phyloP scores from a whole-genome alignment of 1,140 invertebrate species.

The Scaptodrosophila lebanonensis region DNA sequence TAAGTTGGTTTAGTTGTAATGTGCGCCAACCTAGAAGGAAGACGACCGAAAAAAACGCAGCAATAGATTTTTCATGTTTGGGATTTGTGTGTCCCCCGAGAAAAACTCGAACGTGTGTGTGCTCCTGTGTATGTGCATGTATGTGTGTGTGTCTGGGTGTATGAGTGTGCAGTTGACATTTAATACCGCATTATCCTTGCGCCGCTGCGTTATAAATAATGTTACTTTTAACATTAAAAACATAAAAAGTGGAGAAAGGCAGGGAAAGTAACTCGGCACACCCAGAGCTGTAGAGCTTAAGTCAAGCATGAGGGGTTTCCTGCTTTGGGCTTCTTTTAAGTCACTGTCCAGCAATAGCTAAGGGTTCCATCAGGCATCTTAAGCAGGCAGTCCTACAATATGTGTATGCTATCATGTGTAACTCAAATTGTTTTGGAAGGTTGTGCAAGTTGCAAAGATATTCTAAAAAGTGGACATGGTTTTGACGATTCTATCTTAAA shows the following conservation, averaged over 20 bases:
- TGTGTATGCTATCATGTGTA: too few relatives aligned
- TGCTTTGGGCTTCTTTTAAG: conserved; percentile 3
- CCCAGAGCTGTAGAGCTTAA: conserved; percentile 34
- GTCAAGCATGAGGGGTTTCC: conserved; percentile 11
- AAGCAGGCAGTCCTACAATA: too few relatives aligned
- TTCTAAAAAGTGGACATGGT: too few relatives aligned
- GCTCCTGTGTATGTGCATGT: conserved; percentile 43
- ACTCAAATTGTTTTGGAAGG: too few relatives aligned
- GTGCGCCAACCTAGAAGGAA: conserved; percentile 1
- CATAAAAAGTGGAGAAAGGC: conserved; percentile 48
- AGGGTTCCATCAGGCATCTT: too few relatives aligned
- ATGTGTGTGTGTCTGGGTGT: conserved; percentile 49
- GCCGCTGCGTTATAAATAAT: conserved; percentile 72
- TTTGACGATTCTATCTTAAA: too few relatives aligned
- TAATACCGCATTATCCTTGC: conserved; percentile 72
- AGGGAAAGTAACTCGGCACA: background rate
- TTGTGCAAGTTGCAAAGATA: too few relatives aligned
- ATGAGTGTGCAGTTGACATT: conserved; percentile 73
- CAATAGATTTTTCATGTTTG: conserved; percentile 74
- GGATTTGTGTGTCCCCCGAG: conserved; percentile 56
- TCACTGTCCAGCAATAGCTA: too few relatives aligned
- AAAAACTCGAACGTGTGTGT: conserved; percentile 22
- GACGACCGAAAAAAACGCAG: conserved; percentile 36
- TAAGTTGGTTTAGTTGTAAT: conserved; percentile 41
- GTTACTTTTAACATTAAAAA: conserved; percentile 66